phyloP scores from a whole-genome alignment of 2,888 invertebrate genomes.

The Heterodera filipjevi region DNA sequence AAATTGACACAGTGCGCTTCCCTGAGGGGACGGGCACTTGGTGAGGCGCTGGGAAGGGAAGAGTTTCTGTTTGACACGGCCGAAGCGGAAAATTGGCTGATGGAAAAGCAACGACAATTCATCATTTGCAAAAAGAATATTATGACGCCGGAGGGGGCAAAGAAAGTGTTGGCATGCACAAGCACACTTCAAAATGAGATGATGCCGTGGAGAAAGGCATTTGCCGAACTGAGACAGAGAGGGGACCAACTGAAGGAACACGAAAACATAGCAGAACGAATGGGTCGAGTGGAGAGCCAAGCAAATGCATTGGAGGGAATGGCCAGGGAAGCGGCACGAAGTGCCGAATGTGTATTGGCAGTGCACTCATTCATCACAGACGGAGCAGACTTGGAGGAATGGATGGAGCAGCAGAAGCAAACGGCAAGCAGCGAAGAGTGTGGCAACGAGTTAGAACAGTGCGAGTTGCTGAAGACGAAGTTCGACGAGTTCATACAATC shows the following conservation, averaged over 20 bases:
- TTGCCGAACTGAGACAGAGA: slow-evolving; percentile 13
- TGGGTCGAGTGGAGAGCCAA: slow-evolving; percentile 1
- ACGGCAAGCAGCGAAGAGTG: slow-evolving; percentile 89
- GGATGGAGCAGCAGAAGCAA: slow-evolving; percentile 88
- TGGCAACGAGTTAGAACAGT: slow-evolving; percentile 78
- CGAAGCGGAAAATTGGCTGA: slow-evolving; percentile 84
- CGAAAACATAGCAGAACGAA: neutral
- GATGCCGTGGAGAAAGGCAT: slow-evolving; percentile 27
- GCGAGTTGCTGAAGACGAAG: slow-evolving; percentile 79
- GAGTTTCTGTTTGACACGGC: slow-evolving; percentile 70
- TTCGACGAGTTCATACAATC: slow-evolving; percentile 90
- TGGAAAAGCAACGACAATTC: slow-evolving; percentile 77
- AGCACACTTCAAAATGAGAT: slow-evolving; percentile 73
- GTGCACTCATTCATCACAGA: slow-evolving; percentile 70
- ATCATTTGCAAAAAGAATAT: neutral
- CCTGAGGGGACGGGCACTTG: slow-evolving; percentile 66
- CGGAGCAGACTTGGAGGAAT: slow-evolving; percentile 84
- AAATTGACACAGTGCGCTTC: slow-evolving; percentile 56
- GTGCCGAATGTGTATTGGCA: neutral
- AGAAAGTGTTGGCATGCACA: slow-evolving; percentile 89
- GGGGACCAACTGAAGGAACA: slow-evolving; percentile 13
- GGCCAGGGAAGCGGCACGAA: neutral
- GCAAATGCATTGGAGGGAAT: slow-evolving; percentile 14
- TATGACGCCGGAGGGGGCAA: slow-evolving; percentile 70
- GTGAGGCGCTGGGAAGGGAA: slow-evolving; percentile 84